Evolutionary conservation across 1,140 invertebrate genomes (phyloP), one percentile per base, ranked within the genome.

Genomic region (Maconellicoccus hirsutus): DNA sequence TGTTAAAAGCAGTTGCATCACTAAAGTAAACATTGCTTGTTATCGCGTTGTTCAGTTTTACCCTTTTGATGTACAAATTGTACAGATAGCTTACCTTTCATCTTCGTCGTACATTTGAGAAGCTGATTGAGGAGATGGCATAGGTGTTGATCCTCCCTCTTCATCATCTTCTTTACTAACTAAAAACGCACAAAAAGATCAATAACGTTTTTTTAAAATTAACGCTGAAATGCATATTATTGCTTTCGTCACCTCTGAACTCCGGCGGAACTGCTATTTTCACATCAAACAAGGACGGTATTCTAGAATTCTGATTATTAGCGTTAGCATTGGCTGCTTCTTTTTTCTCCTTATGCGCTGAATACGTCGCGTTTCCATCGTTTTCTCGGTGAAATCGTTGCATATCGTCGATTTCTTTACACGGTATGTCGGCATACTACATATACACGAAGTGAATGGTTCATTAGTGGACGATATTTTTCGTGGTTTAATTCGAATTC

Each of bases 231-330:
- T 19, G 4, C 61, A 16, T 66, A 66, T 4, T 23, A 23, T 16
- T 23, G 21, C 21, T 26, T 66, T 23, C 61, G 61, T 10, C 19
- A 66, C 61, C 61, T 23, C 61, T 2, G 25, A 66, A 66, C 25
- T 66, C 61, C 21, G 61, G 61, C 10, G 61, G 61, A 4, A 66
- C 21, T 23, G 61, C 1, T 25, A 66, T 19, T 66, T 66, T 66
- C 22, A 66, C 25, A 16, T 66, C 61, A 22, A 66, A 66, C 22
- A 66, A 66, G 8, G 61, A 66, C 19, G 61, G 61, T 16, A 66
- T 66, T 66, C 61, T 2, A 22, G 61, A 22, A 66, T 66, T 66
- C n/a, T 66, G 25, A 66, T 66, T 66, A 23, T 66, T 52, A 4
- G 10, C 14, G 14, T 38, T 38, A 38, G 33, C 42, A 52, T 16